Conservation (phyloP, 2,797 vertebrate genomes). For the Myotis planiceps region DNA sequence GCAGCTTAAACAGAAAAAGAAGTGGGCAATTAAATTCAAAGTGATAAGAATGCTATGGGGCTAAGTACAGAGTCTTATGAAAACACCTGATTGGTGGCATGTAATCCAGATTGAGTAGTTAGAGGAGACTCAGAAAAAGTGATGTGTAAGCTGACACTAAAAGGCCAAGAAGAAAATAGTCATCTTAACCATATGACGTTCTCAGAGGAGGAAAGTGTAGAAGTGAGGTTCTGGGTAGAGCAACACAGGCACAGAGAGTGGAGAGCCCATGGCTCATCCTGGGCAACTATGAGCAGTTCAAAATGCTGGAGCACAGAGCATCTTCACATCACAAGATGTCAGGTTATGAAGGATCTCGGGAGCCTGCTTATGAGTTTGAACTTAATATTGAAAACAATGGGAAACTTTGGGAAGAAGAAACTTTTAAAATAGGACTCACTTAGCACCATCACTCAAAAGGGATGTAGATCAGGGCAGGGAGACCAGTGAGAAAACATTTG, state of each 20-base stretch:
- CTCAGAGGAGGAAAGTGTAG: neutral
- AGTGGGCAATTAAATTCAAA: neutral
- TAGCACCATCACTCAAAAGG: neutral
- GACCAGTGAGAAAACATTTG: neutral
- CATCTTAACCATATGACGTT: neutral
- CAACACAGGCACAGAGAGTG: neutral
- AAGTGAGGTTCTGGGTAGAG: neutral
- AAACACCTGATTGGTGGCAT: neutral
- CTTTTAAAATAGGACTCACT: neutral
- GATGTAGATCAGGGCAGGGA: neutral
- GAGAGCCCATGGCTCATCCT: neutral
- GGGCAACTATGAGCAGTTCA: neutral
- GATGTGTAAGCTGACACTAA: neutral
- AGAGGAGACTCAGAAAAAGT: neutral
- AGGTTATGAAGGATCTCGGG: neutral
- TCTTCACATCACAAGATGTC: neutral
- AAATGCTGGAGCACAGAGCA: neutral
- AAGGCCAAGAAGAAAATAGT: neutral
- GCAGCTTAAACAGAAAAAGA: slow-evolving; percentile 9
- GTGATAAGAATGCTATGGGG: neutral
- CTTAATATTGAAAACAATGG: neutral
- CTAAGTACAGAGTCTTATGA: neutral
- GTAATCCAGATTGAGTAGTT: neutral
- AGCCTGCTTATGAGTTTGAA: neutral
- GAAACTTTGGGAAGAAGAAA: slow-evolving; percentile 2